A percentile compares a stretch with the other conserved stretches of the same genome.
phyloP scores from a whole-genome alignment of 2,888 invertebrate species.

The Agrotis puta region DNA sequence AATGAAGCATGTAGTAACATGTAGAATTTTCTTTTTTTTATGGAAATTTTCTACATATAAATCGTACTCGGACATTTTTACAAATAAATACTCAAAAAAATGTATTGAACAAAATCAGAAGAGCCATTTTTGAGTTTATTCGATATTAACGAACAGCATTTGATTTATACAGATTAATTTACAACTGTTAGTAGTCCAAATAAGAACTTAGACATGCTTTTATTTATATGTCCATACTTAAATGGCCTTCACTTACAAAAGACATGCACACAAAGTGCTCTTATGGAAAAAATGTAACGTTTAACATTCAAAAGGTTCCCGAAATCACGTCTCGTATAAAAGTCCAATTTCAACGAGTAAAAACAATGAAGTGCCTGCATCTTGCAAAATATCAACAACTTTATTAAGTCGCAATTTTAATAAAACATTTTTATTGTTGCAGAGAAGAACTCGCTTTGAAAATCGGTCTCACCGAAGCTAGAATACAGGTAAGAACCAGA shows the following conservation, averaged over 20 bases:
- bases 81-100: too few species aligned
- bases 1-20: too few species aligned
- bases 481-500: conserved; percentile 95
- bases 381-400: conserved; percentile 40
- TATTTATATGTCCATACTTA: too few species aligned
- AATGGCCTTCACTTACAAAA: conserved; percentile 1
- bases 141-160: too few species aligned
- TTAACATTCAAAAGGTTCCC: conserved; percentile 17
- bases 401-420: conserved; percentile 36
- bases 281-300: neutral
- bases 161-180: too few species aligned
- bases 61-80: too few species aligned
- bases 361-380: conserved; percentile 34
- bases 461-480: conserved; percentile 97
- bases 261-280: neutral
- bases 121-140: too few species aligned
- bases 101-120: too few species aligned
- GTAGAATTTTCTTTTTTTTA: too few species aligned
- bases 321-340: conserved; percentile 17
- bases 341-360: conserved; percentile 9
- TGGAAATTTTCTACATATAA: too few species aligned
- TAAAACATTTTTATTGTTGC: conserved; percentile 87
- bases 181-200: too few species aligned
- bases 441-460: conserved; percentile 98
- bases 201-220: too few species aligned